phyloP scores from a whole-genome alignment of 2,113 vertebrate species.

The Coreoperca whiteheadi region DNA sequence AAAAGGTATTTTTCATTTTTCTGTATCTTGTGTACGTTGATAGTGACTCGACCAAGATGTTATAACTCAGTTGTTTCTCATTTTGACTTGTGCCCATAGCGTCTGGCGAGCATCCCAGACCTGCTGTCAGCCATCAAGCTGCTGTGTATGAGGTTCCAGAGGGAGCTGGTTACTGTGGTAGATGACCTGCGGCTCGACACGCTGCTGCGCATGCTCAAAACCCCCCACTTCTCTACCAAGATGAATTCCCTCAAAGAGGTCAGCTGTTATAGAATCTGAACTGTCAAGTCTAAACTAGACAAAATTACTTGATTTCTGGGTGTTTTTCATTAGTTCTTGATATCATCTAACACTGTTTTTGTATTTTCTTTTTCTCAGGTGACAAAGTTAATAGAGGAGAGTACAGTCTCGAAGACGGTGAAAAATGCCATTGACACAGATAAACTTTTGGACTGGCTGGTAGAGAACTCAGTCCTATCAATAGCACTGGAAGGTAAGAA shows the following conservation, averaged over 20 bases:
- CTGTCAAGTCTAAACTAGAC: neutral
- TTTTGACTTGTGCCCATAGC: slow-evolving; percentile 78
- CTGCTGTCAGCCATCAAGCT: slow-evolving; percentile 97
- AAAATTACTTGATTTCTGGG: neutral
- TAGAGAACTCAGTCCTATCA: slow-evolving; percentile 97
- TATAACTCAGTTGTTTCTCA: neutral
- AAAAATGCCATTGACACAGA: slow-evolving; percentile 99
- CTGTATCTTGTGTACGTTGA: neutral
- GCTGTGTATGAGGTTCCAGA: slow-evolving; percentile 98
- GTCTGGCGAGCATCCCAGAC: slow-evolving; percentile 96
- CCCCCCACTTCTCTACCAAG: slow-evolving; percentile 98
- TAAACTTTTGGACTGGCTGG: slow-evolving; percentile 95
- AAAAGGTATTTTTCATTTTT: neutral
- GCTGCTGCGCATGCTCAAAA: slow-evolving; percentile 96
- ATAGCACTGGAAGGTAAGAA: slow-evolving; percentile 96
- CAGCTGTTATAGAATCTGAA: slow-evolving; percentile 47
- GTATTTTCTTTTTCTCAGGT: slow-evolving; percentile 84
- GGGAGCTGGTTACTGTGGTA: slow-evolving; percentile 92
- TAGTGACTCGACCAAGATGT: neutral
- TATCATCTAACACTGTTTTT: neutral
- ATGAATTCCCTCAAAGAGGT: slow-evolving; percentile 99
- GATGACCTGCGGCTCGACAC: slow-evolving; percentile 97
- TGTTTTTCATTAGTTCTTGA: neutral
- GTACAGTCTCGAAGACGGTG: slow-evolving; percentile 97
- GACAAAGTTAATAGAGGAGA: slow-evolving; percentile 98